Evolutionary conservation across 2,888 invertebrate species (phyloP), one percentile per base, ranked within the genome.

Genomic region (Eilema sororculum): DNA sequence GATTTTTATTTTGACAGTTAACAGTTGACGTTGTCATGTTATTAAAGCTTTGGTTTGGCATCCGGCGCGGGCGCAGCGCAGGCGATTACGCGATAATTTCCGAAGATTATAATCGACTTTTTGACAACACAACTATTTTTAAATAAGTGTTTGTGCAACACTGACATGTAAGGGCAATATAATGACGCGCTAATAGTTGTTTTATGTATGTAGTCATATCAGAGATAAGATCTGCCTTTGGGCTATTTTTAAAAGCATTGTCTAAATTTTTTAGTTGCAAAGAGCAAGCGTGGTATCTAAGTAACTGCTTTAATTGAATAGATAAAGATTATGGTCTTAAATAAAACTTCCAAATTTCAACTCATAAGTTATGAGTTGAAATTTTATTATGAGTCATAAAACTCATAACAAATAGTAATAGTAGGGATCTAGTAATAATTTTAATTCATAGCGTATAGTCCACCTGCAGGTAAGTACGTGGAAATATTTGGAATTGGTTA

Each of bases 51-150:
- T 87, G 86, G 88, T 87, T 89, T 90, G 92, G 91, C 93, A 93
- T 93, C 93, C 93, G 92, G 91, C 93, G 93, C 88, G 87, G 84
- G 92, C 93, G 94, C 94, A 93, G 88, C 91, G 89, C 90, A 88
- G 89, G 88, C 93, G 94, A 94, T 94, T 94, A 95, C 89, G 93
- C 90, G 94, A 95, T 95, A 95, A 94, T 95, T 95, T 93, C 79
- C 86, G 78, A 79, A 90, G 94, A 94, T 94, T 89, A 88, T 82
- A 86, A 93, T 93, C 91, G 78, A 82, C 86, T 92, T 82, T 94
- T 94, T 92, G 93, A 93, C 93, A 93, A 91, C 91, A 85, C 87
- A 87, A 88, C 85, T 87, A 87, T 88, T 91, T 89, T 80, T 80
- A 86, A 89, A 86, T 86, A 84, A 78, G 76, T 79, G 78, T 78